phyloP scores from a whole-genome alignment of 1,140 invertebrate genomes.

The Acyrthosiphon pisum region DNA sequence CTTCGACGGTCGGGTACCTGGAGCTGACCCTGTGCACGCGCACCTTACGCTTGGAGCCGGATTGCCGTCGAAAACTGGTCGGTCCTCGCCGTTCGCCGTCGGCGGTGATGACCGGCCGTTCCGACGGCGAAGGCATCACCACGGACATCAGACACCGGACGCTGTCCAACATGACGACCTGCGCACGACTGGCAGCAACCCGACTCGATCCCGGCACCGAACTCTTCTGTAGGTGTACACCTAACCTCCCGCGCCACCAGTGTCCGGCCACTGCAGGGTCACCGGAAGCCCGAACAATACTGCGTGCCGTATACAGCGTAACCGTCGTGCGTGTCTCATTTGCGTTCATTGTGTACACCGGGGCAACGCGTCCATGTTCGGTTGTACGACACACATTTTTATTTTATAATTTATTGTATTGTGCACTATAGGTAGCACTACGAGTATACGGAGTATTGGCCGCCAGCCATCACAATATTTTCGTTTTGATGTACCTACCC shows the following conservation, averaged over 20 bases:
- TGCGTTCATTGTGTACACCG: slow-evolving; percentile 16
- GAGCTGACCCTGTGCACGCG: slow-evolving; percentile 49
- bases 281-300: slow-evolving; percentile 52
- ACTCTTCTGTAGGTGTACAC: not conserved
- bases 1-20: slow-evolving; percentile 16
- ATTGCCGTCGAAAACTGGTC: not conserved
- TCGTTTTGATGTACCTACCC: not conserved
- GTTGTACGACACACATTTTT: not conserved
- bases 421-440: not conserved
- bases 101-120: not conserved
- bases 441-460: no score
- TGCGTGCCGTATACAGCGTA: not conserved
- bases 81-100: not conserved
- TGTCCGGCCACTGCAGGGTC: slow-evolving; percentile 33
- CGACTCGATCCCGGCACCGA: not conserved
- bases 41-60: not conserved
- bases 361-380: not conserved
- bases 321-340: slow-evolving; percentile 39
- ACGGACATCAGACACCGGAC: slow-evolving; percentile 44
- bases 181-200: not conserved
- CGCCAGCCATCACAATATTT: not conserved
- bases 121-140: slow-evolving; percentile 35
- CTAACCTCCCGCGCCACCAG: not conserved
- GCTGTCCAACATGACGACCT: slow-evolving; percentile 15
- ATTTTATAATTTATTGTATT: not conserved